Conservation (phyloP, 2,888 invertebrate genomes). For the Furcula furcula region DNA sequence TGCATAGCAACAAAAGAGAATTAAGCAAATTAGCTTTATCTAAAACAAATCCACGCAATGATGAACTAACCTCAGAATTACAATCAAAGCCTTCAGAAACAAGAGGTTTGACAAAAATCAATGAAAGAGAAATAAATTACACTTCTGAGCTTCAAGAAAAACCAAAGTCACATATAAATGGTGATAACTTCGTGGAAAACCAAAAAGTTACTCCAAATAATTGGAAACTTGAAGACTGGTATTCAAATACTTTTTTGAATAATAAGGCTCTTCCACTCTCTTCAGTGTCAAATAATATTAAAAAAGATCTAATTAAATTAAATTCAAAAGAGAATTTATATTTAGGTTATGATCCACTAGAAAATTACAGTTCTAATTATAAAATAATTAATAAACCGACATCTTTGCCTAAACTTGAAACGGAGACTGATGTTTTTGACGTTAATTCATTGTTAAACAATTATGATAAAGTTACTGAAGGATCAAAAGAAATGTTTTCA, state of each 20-base stretch:
- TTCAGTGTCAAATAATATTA: neutral
- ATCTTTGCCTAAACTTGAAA: neutral
- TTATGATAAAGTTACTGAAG: neutral
- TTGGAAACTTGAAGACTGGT: constrained; percentile 1
- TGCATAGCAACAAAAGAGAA: neutral
- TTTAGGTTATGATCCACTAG: too few species aligned
- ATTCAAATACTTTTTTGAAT: neutral
- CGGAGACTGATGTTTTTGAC: neutral
- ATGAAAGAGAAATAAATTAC: neutral
- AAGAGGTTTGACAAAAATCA: neutral
- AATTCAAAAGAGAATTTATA: too few species aligned
- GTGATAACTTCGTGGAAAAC: neutral
- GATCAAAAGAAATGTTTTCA: neutral
- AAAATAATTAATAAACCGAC: neutral
- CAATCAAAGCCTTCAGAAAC: neutral
- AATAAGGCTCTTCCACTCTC: neutral
- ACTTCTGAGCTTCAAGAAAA: neutral
- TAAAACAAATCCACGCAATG: neutral
- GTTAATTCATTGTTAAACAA: neutral
- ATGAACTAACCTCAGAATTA: neutral
- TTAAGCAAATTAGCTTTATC: neutral
- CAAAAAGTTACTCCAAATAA: neutral
- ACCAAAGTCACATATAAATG: neutral
- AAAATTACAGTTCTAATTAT: neutral
- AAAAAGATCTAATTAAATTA: too few species aligned